Base-by-base conservation (phyloP, 1,140 invertebrate genomes). In the Doryteuthis pealeii region DNA sequence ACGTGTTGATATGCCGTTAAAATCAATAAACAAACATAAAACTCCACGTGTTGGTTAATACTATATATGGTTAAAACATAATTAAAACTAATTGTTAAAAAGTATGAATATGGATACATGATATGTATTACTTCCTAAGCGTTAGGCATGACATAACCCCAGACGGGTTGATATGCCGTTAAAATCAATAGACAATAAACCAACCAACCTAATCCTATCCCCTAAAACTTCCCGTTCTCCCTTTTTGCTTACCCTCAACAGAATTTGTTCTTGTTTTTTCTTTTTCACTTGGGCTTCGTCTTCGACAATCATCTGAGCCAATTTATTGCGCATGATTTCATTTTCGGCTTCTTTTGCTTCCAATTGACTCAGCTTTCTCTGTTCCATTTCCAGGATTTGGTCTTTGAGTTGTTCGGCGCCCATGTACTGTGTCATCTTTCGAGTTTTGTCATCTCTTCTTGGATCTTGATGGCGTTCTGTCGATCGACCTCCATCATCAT, bases 401-500 rank as follows among this genome's bases (percentile, higher is more conserved):
- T 88, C 82, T 70, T 87, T 76, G 12, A 89, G 82, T 75, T 87
- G 85, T 15, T 81, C 81, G 14, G 87, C 87, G 18, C 86, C 87
- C 66, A 88, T 71, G 8, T 85, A 78, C 54, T 83, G 75, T 66
- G 88, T 85, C 69, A 87, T 83, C 74, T 84, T 86, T 26, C 84
- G 73, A 76, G 81, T 80, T 72, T 81, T 83, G 71, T 88, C 86
- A 88, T 87, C 75, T 88, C 87, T 68, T 89, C 87, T 72, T 88
- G 84, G 43, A 88, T 84, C 62, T 79, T 76, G 49, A 89, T 85
- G 33, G 84, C 83, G 70, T 88, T 87, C 76, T 85, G 79, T 33
- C 88, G 74, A 75, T 89, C 88, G 2, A 87, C 80, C 78, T 89
- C 88, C 87, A 89, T 89, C 88, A 89, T 88, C 28, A 80, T 76